Percentiles rank a stretch among this genome's conserved stretches.
These are phyloP conservation scores for Thelaira solivaga DNA, from an alignment of 2,888 invertebrate genomes.

Conservation along the genomic window DNA sequence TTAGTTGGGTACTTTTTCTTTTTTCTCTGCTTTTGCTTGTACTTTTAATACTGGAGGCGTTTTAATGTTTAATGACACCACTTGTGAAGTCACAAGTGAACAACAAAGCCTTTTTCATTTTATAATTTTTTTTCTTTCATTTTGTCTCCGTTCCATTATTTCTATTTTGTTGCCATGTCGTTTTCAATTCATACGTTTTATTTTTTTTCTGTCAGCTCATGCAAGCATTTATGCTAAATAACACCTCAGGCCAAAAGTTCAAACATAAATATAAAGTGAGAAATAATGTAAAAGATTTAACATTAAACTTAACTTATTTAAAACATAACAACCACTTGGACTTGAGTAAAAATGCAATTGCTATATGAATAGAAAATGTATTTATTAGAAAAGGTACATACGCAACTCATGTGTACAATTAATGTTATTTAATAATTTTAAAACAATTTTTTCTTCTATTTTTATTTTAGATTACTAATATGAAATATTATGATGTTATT, in stretches of 20 bases:
- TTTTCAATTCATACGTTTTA: conserved; percentile 14
- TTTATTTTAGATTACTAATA: too few species aligned
- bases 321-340: background rate
- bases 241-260: conserved; percentile 38
- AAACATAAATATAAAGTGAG: conserved; percentile 38
- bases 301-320: background rate
- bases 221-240: conserved; percentile 54
- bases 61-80: conserved; percentile 51
- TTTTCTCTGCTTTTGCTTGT: background rate
- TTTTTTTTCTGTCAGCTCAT: conserved; percentile 22
- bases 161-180: background rate
- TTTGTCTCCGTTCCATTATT: background rate
- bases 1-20: conserved; percentile 1
- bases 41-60: conserved; percentile 32
- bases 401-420: background rate
- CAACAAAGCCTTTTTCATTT: conserved; percentile 27
- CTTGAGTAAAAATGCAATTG: background rate
- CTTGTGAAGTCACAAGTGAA: conserved; percentile 54
- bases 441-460: too few species aligned
- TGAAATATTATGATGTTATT: too few species aligned
- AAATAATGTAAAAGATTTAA: conserved; percentile 48
- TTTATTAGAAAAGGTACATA: background rate
- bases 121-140: background rate
- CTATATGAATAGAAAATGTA: background rate
- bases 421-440: too few species aligned